Conservation (phyloP, 2,888 invertebrate species). For the Leptinotarsa rubiginosa region DNA sequence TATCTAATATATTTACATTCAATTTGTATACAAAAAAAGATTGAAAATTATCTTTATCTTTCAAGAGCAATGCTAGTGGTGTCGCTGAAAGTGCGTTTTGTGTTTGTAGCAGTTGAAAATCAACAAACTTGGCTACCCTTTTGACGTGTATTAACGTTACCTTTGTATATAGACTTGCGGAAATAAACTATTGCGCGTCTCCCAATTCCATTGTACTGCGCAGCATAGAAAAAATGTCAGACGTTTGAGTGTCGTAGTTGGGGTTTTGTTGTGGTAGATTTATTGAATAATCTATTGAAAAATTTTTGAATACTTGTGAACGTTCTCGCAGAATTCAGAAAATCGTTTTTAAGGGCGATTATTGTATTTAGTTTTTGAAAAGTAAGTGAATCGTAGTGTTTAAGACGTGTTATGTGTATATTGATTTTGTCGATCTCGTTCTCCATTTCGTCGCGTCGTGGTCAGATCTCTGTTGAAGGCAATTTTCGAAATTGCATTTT, state of each 20-base stretch:
- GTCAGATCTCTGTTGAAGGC: constrained; percentile 39
- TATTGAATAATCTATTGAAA: background rate
- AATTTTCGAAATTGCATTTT: constrained; percentile 39
- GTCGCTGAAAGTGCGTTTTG: too few species aligned
- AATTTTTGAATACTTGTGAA: constrained; percentile 2
- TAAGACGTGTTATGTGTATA: constrained; percentile 48
- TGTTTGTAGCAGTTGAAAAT: too few species aligned
- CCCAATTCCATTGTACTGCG: too few species aligned
- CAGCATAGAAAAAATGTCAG: constrained; percentile 30
- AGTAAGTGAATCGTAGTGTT: constrained; percentile 52
- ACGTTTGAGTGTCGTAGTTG: constrained; percentile 34
- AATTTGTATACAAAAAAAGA: too few species aligned
- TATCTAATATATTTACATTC: too few species aligned
- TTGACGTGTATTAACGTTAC: too few species aligned
- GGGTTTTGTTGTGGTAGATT: constrained; percentile 21
- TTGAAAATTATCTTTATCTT: too few species aligned
- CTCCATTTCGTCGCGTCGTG: constrained; percentile 45
- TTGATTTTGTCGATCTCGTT: constrained; percentile 49
- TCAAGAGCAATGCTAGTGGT: too few species aligned
- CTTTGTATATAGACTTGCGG: too few species aligned
- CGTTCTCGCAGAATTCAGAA: constrained; percentile 17
- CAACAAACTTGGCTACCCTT: too few species aligned
- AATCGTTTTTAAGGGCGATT: constrained; percentile 45
- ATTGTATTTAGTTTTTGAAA: constrained; percentile 49
- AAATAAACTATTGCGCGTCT: too few species aligned